Percentiles rank a stretch among this genome's conserved stretches.
phyloP scores from a whole-genome alignment of 1,140 invertebrate species.

The Arion vulgaris region DNA sequence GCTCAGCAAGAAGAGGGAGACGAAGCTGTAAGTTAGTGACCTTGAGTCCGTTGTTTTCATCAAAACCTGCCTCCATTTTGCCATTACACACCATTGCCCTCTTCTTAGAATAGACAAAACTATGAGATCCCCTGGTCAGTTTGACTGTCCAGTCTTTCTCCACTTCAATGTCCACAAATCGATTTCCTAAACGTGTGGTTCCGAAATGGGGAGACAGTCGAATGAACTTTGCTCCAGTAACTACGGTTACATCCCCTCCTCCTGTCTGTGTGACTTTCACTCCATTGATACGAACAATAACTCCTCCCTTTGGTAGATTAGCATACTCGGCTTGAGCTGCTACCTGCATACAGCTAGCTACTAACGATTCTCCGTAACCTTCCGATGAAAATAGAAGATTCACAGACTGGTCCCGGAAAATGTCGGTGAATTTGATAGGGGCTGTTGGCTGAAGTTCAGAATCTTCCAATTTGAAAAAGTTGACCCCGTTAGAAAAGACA shows the following conservation, averaged over 20 bases:
- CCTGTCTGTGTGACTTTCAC: conserved; percentile 61
- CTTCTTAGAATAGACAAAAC: conserved; percentile 47
- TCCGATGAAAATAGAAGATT: conserved; percentile 60
- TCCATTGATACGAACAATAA: conserved; percentile 60
- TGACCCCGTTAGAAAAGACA: conserved; percentile 53
- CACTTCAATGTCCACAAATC: conserved; percentile 59
- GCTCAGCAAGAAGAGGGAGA: conserved; percentile 31
- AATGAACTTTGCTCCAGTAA: conserved; percentile 59
- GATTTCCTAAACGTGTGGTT: conserved; percentile 50
- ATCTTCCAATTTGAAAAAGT: conserved; percentile 52
- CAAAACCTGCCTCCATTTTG: conserved; percentile 60
- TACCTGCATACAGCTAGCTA: conserved; percentile 52
- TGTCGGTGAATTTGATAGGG: conserved; percentile 54
- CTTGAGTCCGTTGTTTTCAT: conserved; percentile 51
- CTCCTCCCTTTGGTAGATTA: conserved; percentile 54
- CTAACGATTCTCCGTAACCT: conserved; percentile 52
- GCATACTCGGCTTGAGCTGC: conserved; percentile 58
- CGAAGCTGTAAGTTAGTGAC: conserved; percentile 38
- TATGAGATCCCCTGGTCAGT: conserved; percentile 51
- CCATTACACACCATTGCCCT: conserved; percentile 59
- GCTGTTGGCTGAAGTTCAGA: conserved; percentile 49
- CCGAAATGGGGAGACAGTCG: conserved; percentile 54
- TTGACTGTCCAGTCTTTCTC: conserved; percentile 55
- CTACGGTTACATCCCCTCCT: conserved; percentile 60
- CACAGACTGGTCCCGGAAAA: conserved; percentile 61